A percentile compares a stretch with the other conserved stretches of the same genome.
These are phyloP conservation scores for Acyrthosiphon pisum DNA, from an alignment of 1,140 invertebrate species.

Conservation along the genomic window DNA sequence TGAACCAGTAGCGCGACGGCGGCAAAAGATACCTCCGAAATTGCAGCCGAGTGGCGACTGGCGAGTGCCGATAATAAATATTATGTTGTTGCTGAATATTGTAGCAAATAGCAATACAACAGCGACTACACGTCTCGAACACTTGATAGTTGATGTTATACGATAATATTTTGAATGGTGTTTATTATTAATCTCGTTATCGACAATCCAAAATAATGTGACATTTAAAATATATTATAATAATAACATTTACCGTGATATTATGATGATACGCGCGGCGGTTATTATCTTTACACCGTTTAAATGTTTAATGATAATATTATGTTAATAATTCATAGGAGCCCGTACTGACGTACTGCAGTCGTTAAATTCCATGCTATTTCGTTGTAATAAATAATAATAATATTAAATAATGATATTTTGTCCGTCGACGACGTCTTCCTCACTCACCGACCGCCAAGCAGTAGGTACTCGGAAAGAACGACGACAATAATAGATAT, in stretches of 20 bases:
- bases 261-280: not conserved
- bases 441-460: not conserved
- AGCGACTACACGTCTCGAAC: no score
- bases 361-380: not conserved
- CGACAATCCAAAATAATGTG: not conserved
- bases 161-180: not conserved
- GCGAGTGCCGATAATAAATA: not conserved
- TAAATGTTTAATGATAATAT: not conserved
- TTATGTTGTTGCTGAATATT: not conserved
- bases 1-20: not conserved
- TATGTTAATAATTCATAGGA: not conserved
- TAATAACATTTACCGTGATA: not conserved
- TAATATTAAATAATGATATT: not conserved
- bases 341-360: not conserved
- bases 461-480: not conserved
- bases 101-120: no score
- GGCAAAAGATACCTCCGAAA: no score
- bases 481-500: not conserved
- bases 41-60: no score
- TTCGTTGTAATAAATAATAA: not conserved
- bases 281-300: not conserved
- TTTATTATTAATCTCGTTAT: not conserved
- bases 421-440: no score
- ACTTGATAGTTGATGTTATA: not conserved
- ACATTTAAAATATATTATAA: not conserved